Evolutionary conservation across 1,140 invertebrate genomes (phyloP), one percentile per base, ranked within the genome.

Genomic region (Drosophila virilis): DNA sequence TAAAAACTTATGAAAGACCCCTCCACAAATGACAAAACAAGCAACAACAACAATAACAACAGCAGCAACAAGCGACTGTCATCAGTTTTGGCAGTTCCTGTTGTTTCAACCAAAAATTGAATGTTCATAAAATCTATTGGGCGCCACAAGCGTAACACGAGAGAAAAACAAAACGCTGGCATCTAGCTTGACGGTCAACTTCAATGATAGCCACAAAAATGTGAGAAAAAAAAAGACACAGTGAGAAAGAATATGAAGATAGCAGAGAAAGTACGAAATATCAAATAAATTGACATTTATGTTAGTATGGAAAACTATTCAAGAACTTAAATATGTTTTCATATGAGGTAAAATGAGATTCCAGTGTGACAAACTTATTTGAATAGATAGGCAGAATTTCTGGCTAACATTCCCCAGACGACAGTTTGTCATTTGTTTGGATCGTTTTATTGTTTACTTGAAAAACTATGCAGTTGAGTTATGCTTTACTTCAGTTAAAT

Each of bases 1-100:
- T 84, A 77, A 80, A 80, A 78, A 75, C 80, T 78, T 83, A 57
- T 64, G 59, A 82, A 82, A 74, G 74, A n/a, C 64, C 61, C 64
- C 50, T 42, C 52, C 61, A 50, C 35, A 70, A 52, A 28, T 5
- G 22, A 5, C 22, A 28, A 28, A 28, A 28, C n/a, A 22, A 22
- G 4, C 17, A 22, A 22, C 3, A 22, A 28, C 22, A 28, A 5
- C 22, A 28, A 28, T 2, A 22, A 22, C 22, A 22, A 22, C 54
- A 50, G 8, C 65, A 40, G 55, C 66, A 68, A 51, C 73, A 46
- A 58, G 52, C 62, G 61, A 42, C 68, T 73, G 74, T 82, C 79
- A 81, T 65, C 68, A 42, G 43, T 51, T 67, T 33, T 48, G 57
- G 43, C 58, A 54, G 59, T 76, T 10, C 57, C 37, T 32, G 12